phyloP scores from a whole-genome alignment of 2,888 invertebrate genomes.

The Labia minor region DNA sequence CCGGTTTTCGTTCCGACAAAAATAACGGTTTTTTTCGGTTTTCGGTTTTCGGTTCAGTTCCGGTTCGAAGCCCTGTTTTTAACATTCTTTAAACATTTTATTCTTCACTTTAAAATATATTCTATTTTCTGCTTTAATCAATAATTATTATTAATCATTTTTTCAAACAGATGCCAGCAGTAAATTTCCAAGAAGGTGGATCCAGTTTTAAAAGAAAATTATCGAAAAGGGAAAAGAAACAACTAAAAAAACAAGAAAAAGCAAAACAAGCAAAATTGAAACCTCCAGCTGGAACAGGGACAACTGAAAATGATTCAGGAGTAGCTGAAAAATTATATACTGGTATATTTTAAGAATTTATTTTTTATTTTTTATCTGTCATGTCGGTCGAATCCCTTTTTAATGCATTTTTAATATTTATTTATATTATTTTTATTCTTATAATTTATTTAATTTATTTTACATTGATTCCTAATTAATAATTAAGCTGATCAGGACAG shows the following conservation, averaged over 20 bases:
- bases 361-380: neutral
- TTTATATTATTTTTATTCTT: neutral
- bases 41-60: too few species aligned
- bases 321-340: slow-evolving; percentile 88
- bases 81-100: too few species aligned
- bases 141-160: slow-evolving; percentile 22
- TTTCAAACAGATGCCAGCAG: slow-evolving; percentile 45
- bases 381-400: too few species aligned
- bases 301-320: slow-evolving; percentile 56
- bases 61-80: too few species aligned
- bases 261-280: slow-evolving; percentile 71
- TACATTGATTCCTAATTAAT: too few species aligned
- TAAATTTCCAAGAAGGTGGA: slow-evolving; percentile 61
- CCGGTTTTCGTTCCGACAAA: too few species aligned
- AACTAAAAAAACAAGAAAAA: slow-evolving; percentile 89
- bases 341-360: slow-evolving; percentile 41
- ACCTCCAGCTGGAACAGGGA: slow-evolving; percentile 46
- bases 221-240: slow-evolving; percentile 95
- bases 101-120: too few species aligned
- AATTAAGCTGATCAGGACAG: too few species aligned
- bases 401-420: neutral
- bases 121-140: slow-evolving; percentile 26
- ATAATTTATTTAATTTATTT: neutral
- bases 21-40: too few species aligned
- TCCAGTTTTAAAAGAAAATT: slow-evolving; percentile 84